These are phyloP conservation scores for Sakesphorus luctuosus DNA, from an alignment of 2,113 vertebrate genomes.

Conservation along the genomic window DNA sequence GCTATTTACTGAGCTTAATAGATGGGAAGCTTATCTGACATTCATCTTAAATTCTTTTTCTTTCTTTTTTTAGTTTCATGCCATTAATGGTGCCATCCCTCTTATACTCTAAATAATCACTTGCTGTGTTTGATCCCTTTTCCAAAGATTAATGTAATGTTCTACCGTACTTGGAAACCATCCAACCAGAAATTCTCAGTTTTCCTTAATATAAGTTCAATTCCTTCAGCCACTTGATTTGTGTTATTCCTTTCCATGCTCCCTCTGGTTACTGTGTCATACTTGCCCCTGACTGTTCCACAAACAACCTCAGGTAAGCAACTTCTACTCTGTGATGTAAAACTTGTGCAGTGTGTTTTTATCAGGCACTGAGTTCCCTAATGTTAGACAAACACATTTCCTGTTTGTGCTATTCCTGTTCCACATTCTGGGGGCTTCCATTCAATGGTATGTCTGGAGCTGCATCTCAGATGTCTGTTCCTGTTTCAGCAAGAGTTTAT, in stretches of 20 bases:
- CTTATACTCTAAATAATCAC: constrained; percentile 45
- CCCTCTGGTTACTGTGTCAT: neutral
- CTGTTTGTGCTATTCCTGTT: neutral
- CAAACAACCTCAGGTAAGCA: constrained; percentile 45
- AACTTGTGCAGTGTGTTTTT: neutral
- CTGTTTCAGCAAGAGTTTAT: neutral
- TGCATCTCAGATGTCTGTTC: neutral
- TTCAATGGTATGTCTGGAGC: neutral
- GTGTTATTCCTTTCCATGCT: constrained; percentile 69
- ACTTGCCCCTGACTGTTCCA: neutral
- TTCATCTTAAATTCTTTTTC: constrained; percentile 59
- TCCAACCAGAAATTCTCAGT: constrained; percentile 15
- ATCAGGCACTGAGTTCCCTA: neutral
- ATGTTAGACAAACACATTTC: neutral
- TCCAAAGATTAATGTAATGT: constrained; percentile 31
- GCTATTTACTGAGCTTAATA: constrained; percentile 62
- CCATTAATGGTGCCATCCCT: constrained; percentile 40
- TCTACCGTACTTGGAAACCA: constrained; percentile 21
- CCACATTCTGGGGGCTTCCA: neutral
- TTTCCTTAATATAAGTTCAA: constrained; percentile 20
- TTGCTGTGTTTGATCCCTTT: constrained; percentile 46
- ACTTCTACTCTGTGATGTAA: neutral
- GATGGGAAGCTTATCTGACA: constrained; percentile 62
- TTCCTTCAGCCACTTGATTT: constrained; percentile 40
- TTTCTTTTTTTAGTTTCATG: constrained; percentile 37